Evolutionary conservation across 2,888 invertebrate genomes (phyloP).

Genomic region (Thera obeliscata): DNA sequence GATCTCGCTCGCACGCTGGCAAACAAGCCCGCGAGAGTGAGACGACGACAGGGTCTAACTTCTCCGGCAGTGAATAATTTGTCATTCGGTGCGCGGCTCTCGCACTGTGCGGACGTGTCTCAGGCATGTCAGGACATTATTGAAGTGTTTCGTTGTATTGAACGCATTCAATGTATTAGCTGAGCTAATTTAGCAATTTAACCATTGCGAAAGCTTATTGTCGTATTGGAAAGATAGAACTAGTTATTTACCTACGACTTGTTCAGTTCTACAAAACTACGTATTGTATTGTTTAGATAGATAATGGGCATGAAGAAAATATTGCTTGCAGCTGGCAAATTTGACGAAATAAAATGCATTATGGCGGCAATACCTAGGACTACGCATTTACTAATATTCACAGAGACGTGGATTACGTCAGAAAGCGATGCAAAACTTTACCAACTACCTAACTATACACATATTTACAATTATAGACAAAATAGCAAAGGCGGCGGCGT

Average conservation of each 20-base stretch:
- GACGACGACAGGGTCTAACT: conserved; percentile 50
- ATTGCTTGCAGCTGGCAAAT: too few species aligned
- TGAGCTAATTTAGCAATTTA: conserved; percentile 37
- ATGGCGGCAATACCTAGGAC: too few species aligned
- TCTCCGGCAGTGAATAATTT: conserved; percentile 55
- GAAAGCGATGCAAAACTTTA: too few species aligned
- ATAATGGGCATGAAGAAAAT: conserved; percentile 27
- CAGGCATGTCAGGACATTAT: conserved; percentile 27
- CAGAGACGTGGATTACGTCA: too few species aligned
- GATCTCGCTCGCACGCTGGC: conserved; percentile 50
- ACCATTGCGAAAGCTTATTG: conserved; percentile 18
- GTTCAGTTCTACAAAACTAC: conserved; percentile 30
- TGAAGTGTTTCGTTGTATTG: conserved; percentile 35
- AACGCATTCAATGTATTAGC: conserved; percentile 41
- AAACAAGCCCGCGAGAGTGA: conserved; percentile 49
- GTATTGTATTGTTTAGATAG: conserved; percentile 33
- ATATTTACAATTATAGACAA: too few species aligned
- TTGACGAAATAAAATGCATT: too few species aligned
- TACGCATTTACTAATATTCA: too few species aligned
- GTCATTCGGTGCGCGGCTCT: conserved; percentile 42
- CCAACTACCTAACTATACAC: too few species aligned
- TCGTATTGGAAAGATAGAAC: conserved; percentile 4
- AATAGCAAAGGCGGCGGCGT: too few species aligned
- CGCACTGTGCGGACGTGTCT: conserved; percentile 48
- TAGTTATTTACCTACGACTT: conserved; percentile 12